phyloP scores from a whole-genome alignment of 1,140 invertebrate species.

The Drosophila sp. region DNA sequence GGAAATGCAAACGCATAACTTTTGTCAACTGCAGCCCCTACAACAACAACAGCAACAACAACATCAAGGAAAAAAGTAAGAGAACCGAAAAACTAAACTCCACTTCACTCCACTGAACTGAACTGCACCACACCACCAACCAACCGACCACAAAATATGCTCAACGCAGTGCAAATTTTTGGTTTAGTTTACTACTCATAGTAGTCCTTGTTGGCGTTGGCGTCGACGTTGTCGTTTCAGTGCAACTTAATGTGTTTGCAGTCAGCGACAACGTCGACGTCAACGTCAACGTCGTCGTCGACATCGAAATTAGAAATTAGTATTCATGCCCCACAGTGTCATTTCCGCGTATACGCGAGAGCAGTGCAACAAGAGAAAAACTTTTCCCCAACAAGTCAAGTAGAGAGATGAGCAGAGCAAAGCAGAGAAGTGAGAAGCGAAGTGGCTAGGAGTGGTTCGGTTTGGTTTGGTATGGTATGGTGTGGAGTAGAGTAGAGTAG shows the following conservation, averaged over 20 bases:
- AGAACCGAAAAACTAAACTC: slow-evolving; percentile 15
- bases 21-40: slow-evolving; percentile 60
- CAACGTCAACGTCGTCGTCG: slow-evolving; percentile 31
- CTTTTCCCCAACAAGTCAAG: slow-evolving; percentile 45
- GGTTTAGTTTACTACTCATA: slow-evolving; percentile 66
- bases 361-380: slow-evolving; percentile 47
- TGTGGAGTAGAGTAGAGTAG: background rate
- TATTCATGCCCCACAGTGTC: slow-evolving; percentile 79
- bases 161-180: slow-evolving; percentile 70
- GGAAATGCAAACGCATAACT: slow-evolving; percentile 76
- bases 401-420: slow-evolving; percentile 14
- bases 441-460: background rate
- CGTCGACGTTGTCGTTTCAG: slow-evolving; percentile 8
- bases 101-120: slow-evolving; percentile 15
- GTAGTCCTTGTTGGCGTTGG: slow-evolving; percentile 8
- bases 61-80: background rate
- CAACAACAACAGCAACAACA: slow-evolving; percentile 2
- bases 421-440: background rate
- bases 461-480: background rate
- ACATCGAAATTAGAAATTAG: slow-evolving; percentile 78
- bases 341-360: slow-evolving; percentile 72
- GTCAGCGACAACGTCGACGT: slow-evolving; percentile 12
- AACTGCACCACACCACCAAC: slow-evolving; percentile 20
- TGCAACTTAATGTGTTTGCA: slow-evolving; percentile 66
- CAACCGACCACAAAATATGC: slow-evolving; percentile 66